Percentiles rank a stretch among this genome's conserved stretches.
phyloP scores from a whole-genome alignment of 2,888 invertebrate species.

The Alcis repandata region DNA sequence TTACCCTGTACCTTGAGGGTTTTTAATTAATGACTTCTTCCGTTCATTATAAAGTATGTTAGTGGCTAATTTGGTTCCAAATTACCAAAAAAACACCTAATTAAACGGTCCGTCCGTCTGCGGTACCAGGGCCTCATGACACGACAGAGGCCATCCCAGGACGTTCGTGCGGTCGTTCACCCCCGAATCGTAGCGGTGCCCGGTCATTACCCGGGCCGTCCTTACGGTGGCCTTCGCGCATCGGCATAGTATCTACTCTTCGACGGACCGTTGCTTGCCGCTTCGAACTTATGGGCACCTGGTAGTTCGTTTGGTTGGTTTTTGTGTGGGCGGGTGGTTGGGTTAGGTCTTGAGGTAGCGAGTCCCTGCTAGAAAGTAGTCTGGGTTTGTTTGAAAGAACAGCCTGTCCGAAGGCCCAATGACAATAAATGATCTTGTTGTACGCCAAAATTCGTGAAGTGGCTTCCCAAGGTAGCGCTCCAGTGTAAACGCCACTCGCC shows the following conservation, averaged over 20 bases:
- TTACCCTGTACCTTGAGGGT: neutral
- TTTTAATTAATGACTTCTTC: neutral
- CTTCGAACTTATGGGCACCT: neutral
- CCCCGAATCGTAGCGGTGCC: slow-evolving; percentile 73
- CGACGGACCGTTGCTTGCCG: neutral
- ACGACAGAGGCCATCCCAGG: slow-evolving; percentile 70
- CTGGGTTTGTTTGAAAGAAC: no score
- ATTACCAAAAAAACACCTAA: slow-evolving; percentile 18
- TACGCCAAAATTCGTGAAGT: no score
- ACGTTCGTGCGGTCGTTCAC: slow-evolving; percentile 79
- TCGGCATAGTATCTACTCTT: slow-evolving; percentile 10
- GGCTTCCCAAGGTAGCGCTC: no score
- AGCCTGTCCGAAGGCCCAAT: no score
- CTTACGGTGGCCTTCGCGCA: slow-evolving; percentile 55
- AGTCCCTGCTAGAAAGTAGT: no score
- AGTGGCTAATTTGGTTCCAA: slow-evolving; percentile 3
- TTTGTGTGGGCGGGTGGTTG: neutral
- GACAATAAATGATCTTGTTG: no score
- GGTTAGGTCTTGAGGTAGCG: neutral
- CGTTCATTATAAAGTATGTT: neutral
- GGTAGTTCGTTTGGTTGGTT: neutral
- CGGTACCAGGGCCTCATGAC: slow-evolving; percentile 47
- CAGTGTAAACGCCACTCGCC: no score
- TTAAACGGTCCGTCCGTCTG: slow-evolving; percentile 34
- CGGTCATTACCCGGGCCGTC: slow-evolving; percentile 83